phyloP scores from a whole-genome alignment of 2,797 vertebrate genomes.

The Falco peregrinus region DNA sequence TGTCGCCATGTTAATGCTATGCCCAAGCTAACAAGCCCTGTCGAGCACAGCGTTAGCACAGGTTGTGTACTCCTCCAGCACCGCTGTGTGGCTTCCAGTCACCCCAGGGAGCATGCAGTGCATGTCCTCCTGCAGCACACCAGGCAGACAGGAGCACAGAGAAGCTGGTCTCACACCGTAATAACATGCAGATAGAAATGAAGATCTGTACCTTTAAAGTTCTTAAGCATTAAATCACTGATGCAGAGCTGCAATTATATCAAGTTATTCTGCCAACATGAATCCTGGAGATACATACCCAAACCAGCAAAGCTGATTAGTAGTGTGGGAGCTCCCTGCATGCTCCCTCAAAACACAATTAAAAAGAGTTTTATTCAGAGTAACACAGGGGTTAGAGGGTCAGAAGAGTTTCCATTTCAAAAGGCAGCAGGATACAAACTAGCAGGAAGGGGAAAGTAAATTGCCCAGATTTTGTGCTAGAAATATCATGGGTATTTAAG shows the following conservation, averaged over 20 bases:
- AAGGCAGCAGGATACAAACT: slow-evolving; percentile 65
- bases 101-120: neutral
- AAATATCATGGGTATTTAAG: slow-evolving; percentile 42
- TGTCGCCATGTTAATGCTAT: neutral
- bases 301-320: slow-evolving; percentile 72
- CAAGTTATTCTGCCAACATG: slow-evolving; percentile 57
- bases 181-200: neutral
- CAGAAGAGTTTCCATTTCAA: slow-evolving; percentile 74
- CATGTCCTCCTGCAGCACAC: neutral
- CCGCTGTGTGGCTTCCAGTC: fast-evolving
- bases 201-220: slow-evolving; percentile 54
- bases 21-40: neutral
- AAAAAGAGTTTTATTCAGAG: slow-evolving; percentile 75
- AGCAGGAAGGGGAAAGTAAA: slow-evolving; percentile 63
- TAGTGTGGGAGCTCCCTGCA: slow-evolving; percentile 62
- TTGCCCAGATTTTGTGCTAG: slow-evolving; percentile 59
- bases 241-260: slow-evolving; percentile 61
- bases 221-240: slow-evolving; percentile 30
- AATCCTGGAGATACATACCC: slow-evolving; percentile 57
- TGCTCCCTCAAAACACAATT: slow-evolving; percentile 71
- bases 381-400: slow-evolving; percentile 73
- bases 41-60: neutral
- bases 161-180: neutral
- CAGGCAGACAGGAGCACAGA: neutral
- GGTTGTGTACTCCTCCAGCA: fast-evolving